Base-by-base conservation (phyloP, 2,113 vertebrate genomes). In the Anolis carolinensis region DNA sequence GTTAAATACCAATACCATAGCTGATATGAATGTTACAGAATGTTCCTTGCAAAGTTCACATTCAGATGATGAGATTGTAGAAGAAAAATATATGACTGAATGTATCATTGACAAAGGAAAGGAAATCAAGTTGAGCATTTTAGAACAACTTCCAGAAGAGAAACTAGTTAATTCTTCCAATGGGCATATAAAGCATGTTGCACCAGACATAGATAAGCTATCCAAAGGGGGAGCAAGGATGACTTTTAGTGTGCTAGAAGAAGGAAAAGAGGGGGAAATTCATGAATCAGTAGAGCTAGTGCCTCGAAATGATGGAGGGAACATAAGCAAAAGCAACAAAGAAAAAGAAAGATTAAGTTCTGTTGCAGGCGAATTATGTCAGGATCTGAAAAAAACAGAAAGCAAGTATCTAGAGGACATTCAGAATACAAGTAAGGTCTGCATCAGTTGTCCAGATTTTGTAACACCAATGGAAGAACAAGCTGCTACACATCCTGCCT, bases 81-180 rank as follows among this genome's bases (percentile, higher is more conserved):
- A 81, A 16, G 87, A 80, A 90, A 84, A 81, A 76, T 91, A 81
- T 44, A 92, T 81, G 59, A 88, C 92, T 82, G 90, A 68, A 39
- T 86, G 75, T 79, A 80, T 18, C 36, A 36, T 72, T 65, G 67
- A 79, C 65, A 80, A 92, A 75, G 92, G 90, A 44, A 87, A 93
- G 87, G 94, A 91, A n/a, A 95, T 90, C 0, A 88, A 93, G 76
- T 71, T 95, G 63, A 86, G 44, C 59, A 83, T 94, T 59, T 84
- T 95, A 72, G 85, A 87, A 71, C 83, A 91, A 55, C 91, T 91
- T 0, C 84, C 92, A 0, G 94, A 95, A 90, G 92, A 94, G 59
- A 89, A 93, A 80, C 76, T 67, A 74, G 21, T 5, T 2, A 16
- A 63, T 30, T 18, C 59, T 89, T 90, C 86, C 77, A 88, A 81